Evolutionary conservation across 2,113 vertebrate species (phyloP).

Genomic region (Puffinus mauretanicus): DNA sequence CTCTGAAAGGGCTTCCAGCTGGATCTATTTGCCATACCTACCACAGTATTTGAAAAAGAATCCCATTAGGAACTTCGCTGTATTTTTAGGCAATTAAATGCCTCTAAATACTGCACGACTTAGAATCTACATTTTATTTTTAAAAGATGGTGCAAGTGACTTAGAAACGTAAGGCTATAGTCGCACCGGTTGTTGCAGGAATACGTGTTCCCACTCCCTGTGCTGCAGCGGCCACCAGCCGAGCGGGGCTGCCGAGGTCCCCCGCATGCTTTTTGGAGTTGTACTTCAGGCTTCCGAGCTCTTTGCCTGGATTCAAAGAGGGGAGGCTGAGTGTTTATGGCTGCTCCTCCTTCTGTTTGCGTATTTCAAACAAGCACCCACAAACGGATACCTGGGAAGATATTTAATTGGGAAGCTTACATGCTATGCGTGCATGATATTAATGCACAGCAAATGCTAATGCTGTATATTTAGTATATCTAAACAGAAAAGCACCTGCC

Average conservation of each 20-base stretch:
- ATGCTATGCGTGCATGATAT: background rate
- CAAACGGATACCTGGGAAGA: background rate
- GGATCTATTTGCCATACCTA: background rate
- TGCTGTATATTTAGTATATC: background rate
- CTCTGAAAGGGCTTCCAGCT: background rate
- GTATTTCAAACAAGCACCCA: background rate
- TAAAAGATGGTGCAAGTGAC: background rate
- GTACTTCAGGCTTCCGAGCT: background rate
- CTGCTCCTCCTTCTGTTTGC: background rate
- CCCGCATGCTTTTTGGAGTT: background rate
- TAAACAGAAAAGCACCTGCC: background rate
- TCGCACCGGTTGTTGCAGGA: background rate
- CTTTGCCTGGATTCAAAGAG: background rate
- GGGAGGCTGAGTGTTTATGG: background rate
- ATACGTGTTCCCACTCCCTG: background rate
- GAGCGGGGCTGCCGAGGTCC: background rate
- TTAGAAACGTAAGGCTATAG: background rate
- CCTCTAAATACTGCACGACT: background rate
- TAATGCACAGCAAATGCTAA: background rate
- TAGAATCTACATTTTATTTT: background rate
- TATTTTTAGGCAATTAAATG: background rate
- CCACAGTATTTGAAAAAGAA: background rate
- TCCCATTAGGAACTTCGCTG: background rate
- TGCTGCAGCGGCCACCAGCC: background rate
- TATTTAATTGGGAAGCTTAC: background rate